phyloP scores from a whole-genome alignment of 1,140 invertebrate species.

The Trissolcus basalis region DNA sequence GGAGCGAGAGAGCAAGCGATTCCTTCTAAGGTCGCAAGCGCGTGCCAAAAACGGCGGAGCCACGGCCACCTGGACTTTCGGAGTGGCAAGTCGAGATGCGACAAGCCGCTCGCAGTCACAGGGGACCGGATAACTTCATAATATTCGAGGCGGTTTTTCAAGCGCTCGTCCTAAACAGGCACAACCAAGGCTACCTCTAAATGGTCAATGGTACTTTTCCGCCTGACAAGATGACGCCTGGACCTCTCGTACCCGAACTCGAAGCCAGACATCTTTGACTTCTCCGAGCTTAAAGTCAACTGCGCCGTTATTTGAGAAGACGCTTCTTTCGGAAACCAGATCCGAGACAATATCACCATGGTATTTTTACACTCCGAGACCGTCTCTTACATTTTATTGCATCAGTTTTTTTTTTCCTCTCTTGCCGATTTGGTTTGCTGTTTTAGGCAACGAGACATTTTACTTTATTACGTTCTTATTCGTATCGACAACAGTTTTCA shows the following conservation, averaged over 20 bases:
- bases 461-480: slow-evolving; percentile 6
- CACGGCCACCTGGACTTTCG: slow-evolving; percentile 61
- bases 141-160: slow-evolving; percentile 66
- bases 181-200: slow-evolving; percentile 71
- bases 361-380: slow-evolving; percentile 57
- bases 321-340: slow-evolving; percentile 53
- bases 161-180: slow-evolving; percentile 69
- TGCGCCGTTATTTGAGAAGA: slow-evolving; percentile 55
- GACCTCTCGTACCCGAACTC: slow-evolving; percentile 37
- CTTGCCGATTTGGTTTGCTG: slow-evolving; percentile 35
- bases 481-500: slow-evolving; percentile 23
- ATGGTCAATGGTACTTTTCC: slow-evolving; percentile 66
- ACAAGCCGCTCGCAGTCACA: slow-evolving; percentile 21
- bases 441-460: slow-evolving; percentile 32
- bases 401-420: slow-evolving; percentile 57
- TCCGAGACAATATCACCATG: slow-evolving; percentile 47
- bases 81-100: slow-evolving; percentile 24
- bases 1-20: slow-evolving; percentile 50
- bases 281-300: slow-evolving; percentile 23
- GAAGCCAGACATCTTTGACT: slow-evolving; percentile 34
- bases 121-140: slow-evolving; percentile 37
- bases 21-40: slow-evolving; percentile 63
- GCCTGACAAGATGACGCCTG: slow-evolving; percentile 43
- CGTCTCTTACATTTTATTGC: slow-evolving; percentile 53
- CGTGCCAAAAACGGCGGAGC: slow-evolving; percentile 66